Evolutionary conservation across 2,888 invertebrate genomes (phyloP).

Genomic region (Hermaeophaga mercurialis): DNA sequence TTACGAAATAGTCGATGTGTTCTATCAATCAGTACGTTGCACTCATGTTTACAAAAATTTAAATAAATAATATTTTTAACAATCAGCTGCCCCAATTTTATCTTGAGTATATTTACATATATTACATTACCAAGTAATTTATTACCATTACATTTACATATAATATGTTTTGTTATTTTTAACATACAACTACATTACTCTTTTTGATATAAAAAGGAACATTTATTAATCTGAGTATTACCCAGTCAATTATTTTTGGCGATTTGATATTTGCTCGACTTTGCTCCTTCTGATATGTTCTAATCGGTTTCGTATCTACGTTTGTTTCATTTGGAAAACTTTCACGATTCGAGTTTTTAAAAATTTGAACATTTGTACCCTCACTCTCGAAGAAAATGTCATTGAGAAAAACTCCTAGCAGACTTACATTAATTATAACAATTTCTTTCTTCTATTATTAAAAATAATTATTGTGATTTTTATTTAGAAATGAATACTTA

Average conservation of each 20-base stretch:
- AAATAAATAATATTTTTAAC: slow-evolving; percentile 28
- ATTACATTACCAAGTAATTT: slow-evolving; percentile 50
- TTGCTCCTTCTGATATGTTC: slow-evolving; percentile 40
- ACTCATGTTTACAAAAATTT: slow-evolving; percentile 21
- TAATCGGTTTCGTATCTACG: not conserved
- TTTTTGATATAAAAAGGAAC: slow-evolving; percentile 53
- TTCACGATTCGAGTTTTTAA: not conserved
- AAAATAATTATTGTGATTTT: too few relatives aligned
- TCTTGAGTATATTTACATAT: slow-evolving; percentile 46
- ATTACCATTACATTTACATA: slow-evolving; percentile 47
- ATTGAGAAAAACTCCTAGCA: too few relatives aligned
- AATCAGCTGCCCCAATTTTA: slow-evolving; percentile 16
- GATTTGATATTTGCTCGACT: slow-evolving; percentile 45
- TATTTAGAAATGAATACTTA: too few relatives aligned
- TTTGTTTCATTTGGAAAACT: not conserved
- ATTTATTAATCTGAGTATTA: slow-evolving; percentile 47
- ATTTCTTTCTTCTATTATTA: too few relatives aligned
- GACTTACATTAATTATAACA: too few relatives aligned
- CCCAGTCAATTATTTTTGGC: slow-evolving; percentile 44
- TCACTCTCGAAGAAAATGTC: too few relatives aligned
- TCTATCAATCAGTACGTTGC: slow-evolving; percentile 12
- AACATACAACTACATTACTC: slow-evolving; percentile 24
- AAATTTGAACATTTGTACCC: not conserved
- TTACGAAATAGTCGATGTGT: slow-evolving; percentile 14
- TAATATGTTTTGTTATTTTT: slow-evolving; percentile 29